Conservation (phyloP, 53 echinoderm and acorn worm genomes). For the Luidia sarsii region DNA sequence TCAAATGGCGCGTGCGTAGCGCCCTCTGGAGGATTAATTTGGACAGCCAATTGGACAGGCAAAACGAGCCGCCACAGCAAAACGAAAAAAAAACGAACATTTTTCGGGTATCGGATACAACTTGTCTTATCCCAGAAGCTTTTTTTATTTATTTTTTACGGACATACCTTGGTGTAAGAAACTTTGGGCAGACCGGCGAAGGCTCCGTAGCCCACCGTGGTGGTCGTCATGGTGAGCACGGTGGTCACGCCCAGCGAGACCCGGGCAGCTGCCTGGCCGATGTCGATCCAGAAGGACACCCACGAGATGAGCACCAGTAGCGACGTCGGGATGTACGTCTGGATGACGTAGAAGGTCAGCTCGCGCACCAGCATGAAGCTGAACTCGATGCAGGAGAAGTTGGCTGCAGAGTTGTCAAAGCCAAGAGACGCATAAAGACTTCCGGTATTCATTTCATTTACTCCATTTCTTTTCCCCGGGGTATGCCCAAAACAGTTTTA, state of each 20-base stretch:
- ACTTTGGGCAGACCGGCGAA: slow-evolving; percentile 88
- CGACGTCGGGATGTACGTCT: slow-evolving; percentile 87
- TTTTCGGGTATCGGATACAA: no score
- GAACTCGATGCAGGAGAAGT: slow-evolving; percentile 79
- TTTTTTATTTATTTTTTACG: background rate
- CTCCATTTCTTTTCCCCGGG: no score
- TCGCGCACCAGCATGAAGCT: slow-evolving; percentile 80
- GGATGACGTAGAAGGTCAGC: slow-evolving; percentile 87
- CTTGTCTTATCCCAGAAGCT: no score
- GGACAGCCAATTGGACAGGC: no score
- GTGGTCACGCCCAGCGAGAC: slow-evolving; percentile 90
- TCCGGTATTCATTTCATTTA: no score
- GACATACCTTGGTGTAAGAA: slow-evolving; percentile 81
- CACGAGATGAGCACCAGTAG: slow-evolving; percentile 87
- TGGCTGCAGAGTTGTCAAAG: slow-evolving; percentile 61
- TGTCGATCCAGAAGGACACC: slow-evolving; percentile 97
- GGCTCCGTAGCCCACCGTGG: slow-evolving; percentile 81
- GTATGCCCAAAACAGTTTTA: no score
- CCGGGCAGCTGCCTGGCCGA: slow-evolving; percentile 85
- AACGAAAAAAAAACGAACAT: no score
- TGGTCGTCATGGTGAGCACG: slow-evolving; percentile 92
- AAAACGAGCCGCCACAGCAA: no score
- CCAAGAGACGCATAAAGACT: no score
- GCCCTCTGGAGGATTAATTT: no score
- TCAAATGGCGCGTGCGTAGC: no score